Percentiles rank a stretch among this genome's conserved stretches.
These are phyloP conservation scores for Anseranas semipalmata DNA, from an alignment of 2,113 vertebrate species.

Conservation along the genomic window DNA sequence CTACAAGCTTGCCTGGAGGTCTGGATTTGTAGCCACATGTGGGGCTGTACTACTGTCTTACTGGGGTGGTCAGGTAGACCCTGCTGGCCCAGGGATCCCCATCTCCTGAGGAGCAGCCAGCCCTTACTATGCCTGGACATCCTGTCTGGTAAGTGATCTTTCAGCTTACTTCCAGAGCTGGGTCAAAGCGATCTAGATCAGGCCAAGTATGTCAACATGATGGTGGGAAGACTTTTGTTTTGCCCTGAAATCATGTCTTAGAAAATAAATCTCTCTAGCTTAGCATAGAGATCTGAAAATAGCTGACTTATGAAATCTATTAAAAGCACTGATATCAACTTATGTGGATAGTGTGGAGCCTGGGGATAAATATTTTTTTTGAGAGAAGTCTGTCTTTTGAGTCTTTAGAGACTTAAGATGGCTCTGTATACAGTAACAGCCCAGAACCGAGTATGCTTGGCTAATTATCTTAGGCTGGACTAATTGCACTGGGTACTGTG, in stretches of 20 bases:
- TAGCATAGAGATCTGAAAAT: not conserved
- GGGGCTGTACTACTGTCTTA: not conserved
- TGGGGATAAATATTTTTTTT: not conserved
- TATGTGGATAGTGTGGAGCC: not conserved
- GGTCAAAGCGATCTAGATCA: not conserved
- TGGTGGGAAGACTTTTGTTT: not conserved
- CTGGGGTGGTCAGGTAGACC: not conserved
- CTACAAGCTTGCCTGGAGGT: not conserved
- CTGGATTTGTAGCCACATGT: not conserved
- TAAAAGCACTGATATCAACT: not conserved
- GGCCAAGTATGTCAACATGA: not conserved
- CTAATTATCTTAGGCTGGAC: not conserved
- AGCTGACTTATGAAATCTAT: not conserved
- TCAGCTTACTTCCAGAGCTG: not conserved
- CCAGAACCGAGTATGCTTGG: not conserved
- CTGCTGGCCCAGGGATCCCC: not conserved
- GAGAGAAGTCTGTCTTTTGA: not conserved
- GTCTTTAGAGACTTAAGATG: not conserved
- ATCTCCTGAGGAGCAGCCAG: not conserved
- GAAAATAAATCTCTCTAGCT: not conserved
- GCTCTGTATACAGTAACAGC: not conserved
- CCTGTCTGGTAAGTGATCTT: not conserved
- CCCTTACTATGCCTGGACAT: not conserved
- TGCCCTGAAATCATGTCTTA: not conserved
- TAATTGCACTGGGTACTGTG: not conserved